Base-by-base conservation (phyloP, 1,140 invertebrate genomes). In the Prorops nasuta region DNA sequence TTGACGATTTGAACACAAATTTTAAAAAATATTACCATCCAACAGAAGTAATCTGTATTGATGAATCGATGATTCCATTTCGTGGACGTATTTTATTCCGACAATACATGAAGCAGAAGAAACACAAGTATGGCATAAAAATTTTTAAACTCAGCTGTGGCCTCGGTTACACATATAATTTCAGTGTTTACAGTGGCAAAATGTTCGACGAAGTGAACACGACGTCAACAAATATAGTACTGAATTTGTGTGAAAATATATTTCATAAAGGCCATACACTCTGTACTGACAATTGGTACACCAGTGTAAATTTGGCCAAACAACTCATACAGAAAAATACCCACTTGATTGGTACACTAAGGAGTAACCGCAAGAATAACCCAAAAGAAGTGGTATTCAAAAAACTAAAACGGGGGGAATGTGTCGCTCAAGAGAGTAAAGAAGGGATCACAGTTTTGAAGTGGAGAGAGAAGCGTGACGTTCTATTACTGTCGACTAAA, bases 111-210 rank as follows among this genome's bases (percentile, higher is more conserved):
- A 43, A 49, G 32, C 47, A 43, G 16, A 43, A 77, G 53, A 55
- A 56, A 34, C 56, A 70, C 42, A 61, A 66, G 45, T 77, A 71
- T 57, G 69, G 72, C 16, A 54, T 75, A 3, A 74, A 73, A 59
- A 39, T 71, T 14, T 75, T 63, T 46, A 72, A 74, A 60, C 31
- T 74, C 16, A 65, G 61, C 49, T 56, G 38, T 49, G 21, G 36
- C 12, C 36, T 54, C 19, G 63, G 61, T 19, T 71, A 71, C 32
- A 74, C 64, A 7, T 66, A 54, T 22, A 53, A 63, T 32, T 47
- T 69, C 16, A 48, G 59, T 50, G 40, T 75, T 14, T 73, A 74
- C 56, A 44, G 39, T 39, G 64, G 66, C 9, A 69, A 65, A 61
- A 24, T 49, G 17, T 50, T 48, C n/a, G 35, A 47, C 9, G 15